Evolutionary conservation across 2,888 invertebrate genomes (phyloP).

Genomic region (Drosophila prolongata): DNA sequence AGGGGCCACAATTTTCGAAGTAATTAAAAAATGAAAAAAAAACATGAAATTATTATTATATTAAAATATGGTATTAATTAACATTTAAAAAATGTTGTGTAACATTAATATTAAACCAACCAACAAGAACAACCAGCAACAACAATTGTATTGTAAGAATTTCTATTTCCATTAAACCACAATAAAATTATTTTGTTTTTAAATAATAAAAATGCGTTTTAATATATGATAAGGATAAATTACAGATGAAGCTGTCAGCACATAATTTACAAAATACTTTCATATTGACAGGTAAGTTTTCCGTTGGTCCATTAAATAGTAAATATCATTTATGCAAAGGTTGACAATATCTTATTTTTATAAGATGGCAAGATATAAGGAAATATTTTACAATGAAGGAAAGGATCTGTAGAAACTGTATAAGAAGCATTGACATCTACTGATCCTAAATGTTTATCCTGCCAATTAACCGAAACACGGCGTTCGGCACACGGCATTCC

Average conservation of each 20-base stretch:
- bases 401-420: no score
- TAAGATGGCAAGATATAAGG: no score
- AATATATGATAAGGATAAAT: background rate
- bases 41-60: constrained; percentile 73
- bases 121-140: constrained; percentile 54
- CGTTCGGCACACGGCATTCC: no score
- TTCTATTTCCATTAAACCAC: constrained; percentile 76
- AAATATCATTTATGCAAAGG: no score
- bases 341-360: no score
- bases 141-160: constrained; percentile 76
- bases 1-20: constrained; percentile 83
- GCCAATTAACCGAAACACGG: no score
- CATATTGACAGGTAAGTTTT: no score
- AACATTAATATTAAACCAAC: constrained; percentile 71
- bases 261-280: no score
- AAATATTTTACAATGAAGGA: no score
- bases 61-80: constrained; percentile 79
- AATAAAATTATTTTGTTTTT: constrained; percentile 76
- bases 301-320: no score
- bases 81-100: constrained; percentile 77
- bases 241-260: background rate
- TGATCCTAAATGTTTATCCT: no score
- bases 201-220: constrained; percentile 26
- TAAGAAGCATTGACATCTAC: no score
- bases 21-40: constrained; percentile 71